These are phyloP conservation scores for Norana najaformis DNA, from an alignment of 2,888 invertebrate genomes.

Conservation along the genomic window DNA sequence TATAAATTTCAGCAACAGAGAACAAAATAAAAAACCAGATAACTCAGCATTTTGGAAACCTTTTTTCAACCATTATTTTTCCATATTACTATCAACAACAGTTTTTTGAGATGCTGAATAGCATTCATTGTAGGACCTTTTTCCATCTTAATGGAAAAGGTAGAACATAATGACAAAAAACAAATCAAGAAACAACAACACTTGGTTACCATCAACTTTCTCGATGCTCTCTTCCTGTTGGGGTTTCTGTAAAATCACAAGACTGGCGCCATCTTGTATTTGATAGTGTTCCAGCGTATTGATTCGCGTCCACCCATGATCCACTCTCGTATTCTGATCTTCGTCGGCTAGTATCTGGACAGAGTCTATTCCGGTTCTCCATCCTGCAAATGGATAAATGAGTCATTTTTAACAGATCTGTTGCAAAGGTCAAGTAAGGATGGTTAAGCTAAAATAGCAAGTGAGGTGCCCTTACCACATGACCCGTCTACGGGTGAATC, in stretches of 20 bases:
- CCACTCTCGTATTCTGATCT: conserved; percentile 89
- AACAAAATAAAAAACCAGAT: background rate
- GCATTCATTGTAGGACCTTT: no score
- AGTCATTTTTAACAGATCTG: background rate
- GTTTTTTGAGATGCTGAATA: no score
- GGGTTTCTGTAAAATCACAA: conserved; percentile 70
- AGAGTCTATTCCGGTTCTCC: conserved; percentile 67
- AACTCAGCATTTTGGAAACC: no score
- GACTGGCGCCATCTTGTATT: conserved; percentile 86
- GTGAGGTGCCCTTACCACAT: no score
- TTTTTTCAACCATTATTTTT: no score
- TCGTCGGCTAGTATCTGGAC: conserved; percentile 93
- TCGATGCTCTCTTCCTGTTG: conserved; percentile 19
- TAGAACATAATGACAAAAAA: background rate
- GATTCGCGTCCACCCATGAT: conserved; percentile 92
- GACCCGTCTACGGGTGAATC: no score
- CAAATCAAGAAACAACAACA: background rate
- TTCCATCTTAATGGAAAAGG: no score
- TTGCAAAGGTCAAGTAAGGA: background rate
- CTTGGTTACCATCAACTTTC: background rate
- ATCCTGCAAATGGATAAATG: conserved; percentile 48
- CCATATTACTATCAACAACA: no score
- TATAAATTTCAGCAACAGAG: no score
- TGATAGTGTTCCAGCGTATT: conserved; percentile 95
- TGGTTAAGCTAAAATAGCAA: background rate